Percentiles rank a stretch among this genome's conserved stretches.
phyloP scores from a whole-genome alignment of 2,888 invertebrate genomes.

The Mystacides longicornis region DNA sequence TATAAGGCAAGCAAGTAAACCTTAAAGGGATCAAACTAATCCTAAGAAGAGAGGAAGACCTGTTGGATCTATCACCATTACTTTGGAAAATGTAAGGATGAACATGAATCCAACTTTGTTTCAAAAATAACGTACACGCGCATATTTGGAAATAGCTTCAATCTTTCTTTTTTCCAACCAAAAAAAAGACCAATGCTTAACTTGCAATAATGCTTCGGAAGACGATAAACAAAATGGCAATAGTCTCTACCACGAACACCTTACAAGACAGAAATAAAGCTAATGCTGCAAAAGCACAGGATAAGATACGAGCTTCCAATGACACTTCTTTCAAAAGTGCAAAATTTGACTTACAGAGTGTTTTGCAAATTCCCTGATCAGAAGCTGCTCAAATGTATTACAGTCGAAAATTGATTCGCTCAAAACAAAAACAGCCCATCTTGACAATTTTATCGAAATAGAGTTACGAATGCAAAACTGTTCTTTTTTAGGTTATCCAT shows the following conservation, averaged over 20 bases:
- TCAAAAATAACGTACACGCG: neutral
- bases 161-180: neutral
- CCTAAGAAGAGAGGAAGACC: neutral
- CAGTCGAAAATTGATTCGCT: neutral
- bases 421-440: slow-evolving; percentile 2
- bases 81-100: neutral
- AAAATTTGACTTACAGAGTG: neutral
- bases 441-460: slow-evolving; percentile 4
- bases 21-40: neutral
- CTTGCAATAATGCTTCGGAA: neutral
- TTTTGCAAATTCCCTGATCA: neutral
- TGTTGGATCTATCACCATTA: neutral
- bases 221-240: neutral
- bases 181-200: neutral
- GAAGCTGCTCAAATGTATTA: neutral
- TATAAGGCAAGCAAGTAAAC: neutral
- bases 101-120: neutral
- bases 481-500: slow-evolving; percentile 5
- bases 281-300: neutral
- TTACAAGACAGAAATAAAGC: neutral
- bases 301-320: neutral
- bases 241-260: neutral
- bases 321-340: neutral
- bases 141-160: neutral
- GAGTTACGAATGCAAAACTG: slow-evolving; percentile 6